A percentile compares a stretch with the other conserved stretches of the same genome.
phyloP scores from a whole-genome alignment of 2,113 vertebrate species.

The Merops nubicus region DNA sequence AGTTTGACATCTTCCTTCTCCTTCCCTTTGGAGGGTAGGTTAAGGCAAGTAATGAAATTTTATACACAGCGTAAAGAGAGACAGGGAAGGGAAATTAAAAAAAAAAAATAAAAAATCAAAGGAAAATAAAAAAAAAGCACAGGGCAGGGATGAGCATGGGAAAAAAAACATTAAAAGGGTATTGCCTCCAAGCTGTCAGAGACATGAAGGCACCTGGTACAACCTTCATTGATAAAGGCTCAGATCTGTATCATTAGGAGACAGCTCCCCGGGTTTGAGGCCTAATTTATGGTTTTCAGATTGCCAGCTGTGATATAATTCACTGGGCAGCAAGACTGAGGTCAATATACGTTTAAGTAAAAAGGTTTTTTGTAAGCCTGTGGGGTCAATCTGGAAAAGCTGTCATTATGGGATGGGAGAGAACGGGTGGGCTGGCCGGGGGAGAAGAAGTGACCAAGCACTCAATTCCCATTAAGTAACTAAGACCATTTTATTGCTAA shows the following conservation, averaged over 20 bases:
- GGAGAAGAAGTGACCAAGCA: neutral
- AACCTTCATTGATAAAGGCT: neutral
- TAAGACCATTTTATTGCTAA: conserved; percentile 43
- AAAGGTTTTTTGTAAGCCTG: conserved; percentile 73
- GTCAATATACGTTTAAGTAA: conserved; percentile 82
- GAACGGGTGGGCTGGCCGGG: neutral
- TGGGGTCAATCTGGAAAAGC: conserved; percentile 70
- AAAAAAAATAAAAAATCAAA: neutral
- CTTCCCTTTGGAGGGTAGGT: neutral
- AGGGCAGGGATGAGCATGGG: neutral
- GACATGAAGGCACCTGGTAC: conserved; percentile 17
- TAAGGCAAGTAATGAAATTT: neutral
- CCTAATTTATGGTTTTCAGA: conserved; percentile 71
- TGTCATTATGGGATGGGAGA: conserved; percentile 4
- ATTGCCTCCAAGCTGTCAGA: neutral
- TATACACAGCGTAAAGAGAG: neutral
- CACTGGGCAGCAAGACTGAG: conserved; percentile 64
- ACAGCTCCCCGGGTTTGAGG: conserved; percentile 42
- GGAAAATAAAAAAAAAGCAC: neutral
- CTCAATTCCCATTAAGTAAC: conserved; percentile 60
- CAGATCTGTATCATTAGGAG: conserved; percentile 26
- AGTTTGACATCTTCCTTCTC: neutral
- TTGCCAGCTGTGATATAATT: conserved; percentile 73
- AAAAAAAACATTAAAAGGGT: neutral
- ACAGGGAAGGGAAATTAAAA: neutral